Evolutionary conservation across 2,888 invertebrate species (phyloP).

Genomic region (Byasa hedistus): DNA sequence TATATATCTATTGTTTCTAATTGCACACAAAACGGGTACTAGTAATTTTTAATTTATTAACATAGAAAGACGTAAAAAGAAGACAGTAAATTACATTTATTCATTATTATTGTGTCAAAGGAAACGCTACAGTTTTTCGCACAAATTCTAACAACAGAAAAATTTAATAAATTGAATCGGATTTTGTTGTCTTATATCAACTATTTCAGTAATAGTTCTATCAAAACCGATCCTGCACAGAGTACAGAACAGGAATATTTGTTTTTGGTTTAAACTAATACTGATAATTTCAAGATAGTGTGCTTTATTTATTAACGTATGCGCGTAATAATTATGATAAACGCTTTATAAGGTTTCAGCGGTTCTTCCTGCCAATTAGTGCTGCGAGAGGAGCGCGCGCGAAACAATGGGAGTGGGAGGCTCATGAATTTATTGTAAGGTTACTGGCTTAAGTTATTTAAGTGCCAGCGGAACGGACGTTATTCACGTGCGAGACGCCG

Average conservation of each 20-base stretch:
- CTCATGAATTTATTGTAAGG: slow-evolving; percentile 76
- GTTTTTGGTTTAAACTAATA: not conserved
- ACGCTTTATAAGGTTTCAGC: slow-evolving; percentile 61
- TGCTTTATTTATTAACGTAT: not conserved
- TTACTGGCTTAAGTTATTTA: slow-evolving; percentile 75
- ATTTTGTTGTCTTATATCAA: too few relatives aligned
- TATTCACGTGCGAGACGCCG: slow-evolving; percentile 70
- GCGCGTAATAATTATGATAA: slow-evolving; percentile 39
- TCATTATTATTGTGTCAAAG: too few relatives aligned
- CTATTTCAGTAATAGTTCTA: too few relatives aligned
- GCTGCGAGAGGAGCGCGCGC: slow-evolving; percentile 57
- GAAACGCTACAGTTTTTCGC: too few relatives aligned
- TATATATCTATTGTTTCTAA: too few relatives aligned
- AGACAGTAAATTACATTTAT: too few relatives aligned
- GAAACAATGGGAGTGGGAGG: slow-evolving; percentile 65
- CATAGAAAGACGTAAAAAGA: too few relatives aligned
- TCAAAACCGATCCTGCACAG: too few relatives aligned
- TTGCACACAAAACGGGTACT: too few relatives aligned
- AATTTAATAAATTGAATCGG: too few relatives aligned
- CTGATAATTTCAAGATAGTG: not conserved
- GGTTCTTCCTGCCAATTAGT: slow-evolving; percentile 74
- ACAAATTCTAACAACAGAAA: too few relatives aligned
- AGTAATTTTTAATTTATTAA: too few relatives aligned
- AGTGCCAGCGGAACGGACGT: slow-evolving; percentile 67
- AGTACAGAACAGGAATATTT: not conserved